Conservation (phyloP, 2,888 invertebrate genomes). For the Noctuana brunneofusca region DNA sequence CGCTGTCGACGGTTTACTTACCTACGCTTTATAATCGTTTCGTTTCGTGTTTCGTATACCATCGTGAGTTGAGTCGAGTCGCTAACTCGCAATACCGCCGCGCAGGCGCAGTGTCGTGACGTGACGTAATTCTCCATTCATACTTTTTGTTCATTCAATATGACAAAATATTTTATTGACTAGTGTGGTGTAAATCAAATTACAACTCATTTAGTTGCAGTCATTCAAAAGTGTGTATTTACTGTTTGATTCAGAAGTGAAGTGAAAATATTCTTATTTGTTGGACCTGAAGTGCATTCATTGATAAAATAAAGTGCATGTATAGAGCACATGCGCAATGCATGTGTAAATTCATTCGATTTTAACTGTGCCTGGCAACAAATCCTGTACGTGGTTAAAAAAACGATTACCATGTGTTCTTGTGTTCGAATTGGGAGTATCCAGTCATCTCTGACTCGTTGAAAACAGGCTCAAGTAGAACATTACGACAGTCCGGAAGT, state of each 20-base stretch:
- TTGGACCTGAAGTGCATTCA: slow-evolving; percentile 66
- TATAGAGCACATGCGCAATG: slow-evolving; percentile 76
- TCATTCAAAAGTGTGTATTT: slow-evolving; percentile 39
- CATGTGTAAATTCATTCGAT: slow-evolving; percentile 54
- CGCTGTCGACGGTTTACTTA: no score
- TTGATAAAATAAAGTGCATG: slow-evolving; percentile 71
- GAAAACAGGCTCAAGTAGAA: slow-evolving; percentile 75
- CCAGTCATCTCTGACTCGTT: slow-evolving; percentile 47
- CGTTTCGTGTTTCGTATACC: not conserved
- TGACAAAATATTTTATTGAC: slow-evolving; percentile 67
- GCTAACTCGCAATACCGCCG: no score
- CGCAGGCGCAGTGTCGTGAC: slow-evolving; percentile 76
- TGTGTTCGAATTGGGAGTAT: slow-evolving; percentile 55
- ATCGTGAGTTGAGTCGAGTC: not conserved
- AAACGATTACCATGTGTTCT: slow-evolving; percentile 47
- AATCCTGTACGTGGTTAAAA: slow-evolving; percentile 53
- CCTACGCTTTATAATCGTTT: no score
- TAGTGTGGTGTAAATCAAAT: slow-evolving; percentile 54
- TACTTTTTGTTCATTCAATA: slow-evolving; percentile 79
- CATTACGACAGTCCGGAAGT: slow-evolving; percentile 83
- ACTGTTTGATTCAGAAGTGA: slow-evolving; percentile 43
- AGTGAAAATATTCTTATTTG: slow-evolving; percentile 43
- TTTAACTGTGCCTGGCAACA: slow-evolving; percentile 50
- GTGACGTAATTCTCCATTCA: slow-evolving; percentile 83
- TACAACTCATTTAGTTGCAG: slow-evolving; percentile 41